Conservation (phyloP, 2,888 invertebrate genomes). For the Andrena bicolor region DNA sequence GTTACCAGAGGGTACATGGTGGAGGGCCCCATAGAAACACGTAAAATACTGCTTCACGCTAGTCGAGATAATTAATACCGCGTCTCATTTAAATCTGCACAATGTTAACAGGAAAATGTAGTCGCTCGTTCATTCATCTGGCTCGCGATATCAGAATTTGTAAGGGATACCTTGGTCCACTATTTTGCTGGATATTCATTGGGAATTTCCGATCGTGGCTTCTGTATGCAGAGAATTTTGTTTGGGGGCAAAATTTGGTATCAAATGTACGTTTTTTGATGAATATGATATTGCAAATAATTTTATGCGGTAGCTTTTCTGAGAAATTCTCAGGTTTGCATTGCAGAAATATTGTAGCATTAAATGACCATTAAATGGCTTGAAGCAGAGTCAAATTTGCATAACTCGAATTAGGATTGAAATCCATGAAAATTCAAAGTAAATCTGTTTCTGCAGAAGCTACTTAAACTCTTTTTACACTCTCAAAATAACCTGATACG, state of each 20-base stretch:
- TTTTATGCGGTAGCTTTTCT: no score
- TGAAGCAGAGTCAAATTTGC: no score
- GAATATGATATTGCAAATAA: not conserved
- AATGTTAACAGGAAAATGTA: constrained; percentile 60
- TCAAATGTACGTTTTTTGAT: not conserved
- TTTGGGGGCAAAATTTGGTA: not conserved
- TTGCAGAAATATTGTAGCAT: no score
- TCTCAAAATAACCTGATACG: no score
- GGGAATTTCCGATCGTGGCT: not conserved
- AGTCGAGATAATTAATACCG: constrained; percentile 76
- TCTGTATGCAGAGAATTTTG: not conserved
- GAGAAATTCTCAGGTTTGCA: no score
- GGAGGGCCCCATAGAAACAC: constrained; percentile 8
- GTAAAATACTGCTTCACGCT: constrained; percentile 64
- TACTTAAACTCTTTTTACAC: no score
- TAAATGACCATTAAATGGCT: no score
- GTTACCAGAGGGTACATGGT: not conserved
- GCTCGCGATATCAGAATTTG: not conserved
- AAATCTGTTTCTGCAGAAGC: no score
- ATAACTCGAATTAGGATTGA: no score
- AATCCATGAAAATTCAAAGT: no score
- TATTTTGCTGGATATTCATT: not conserved
- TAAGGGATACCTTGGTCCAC: not conserved
- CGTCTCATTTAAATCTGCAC: constrained; percentile 70
- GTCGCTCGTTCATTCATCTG: not conserved